Evolutionary conservation across 2,797 vertebrate species (phyloP).

Genomic region (Lagorchestes hirsutus): DNA sequence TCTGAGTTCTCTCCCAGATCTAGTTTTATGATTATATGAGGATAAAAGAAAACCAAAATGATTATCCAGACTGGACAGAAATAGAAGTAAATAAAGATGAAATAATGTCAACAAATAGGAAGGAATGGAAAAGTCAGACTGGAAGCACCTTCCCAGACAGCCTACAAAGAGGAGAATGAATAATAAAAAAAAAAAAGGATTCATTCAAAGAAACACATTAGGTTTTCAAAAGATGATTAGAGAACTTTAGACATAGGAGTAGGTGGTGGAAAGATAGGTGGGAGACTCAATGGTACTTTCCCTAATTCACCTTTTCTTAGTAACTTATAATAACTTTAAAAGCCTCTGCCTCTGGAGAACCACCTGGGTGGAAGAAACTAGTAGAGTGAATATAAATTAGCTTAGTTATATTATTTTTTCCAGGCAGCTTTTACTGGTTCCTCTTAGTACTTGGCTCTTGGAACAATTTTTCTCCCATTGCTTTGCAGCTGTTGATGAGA

Average conservation of each 20-base stretch:
- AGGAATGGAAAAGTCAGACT: not conserved
- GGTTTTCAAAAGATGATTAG: not conserved
- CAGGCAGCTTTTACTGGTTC: slow-evolving; percentile 40
- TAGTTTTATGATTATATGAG: not conserved
- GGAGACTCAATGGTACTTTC: not conserved
- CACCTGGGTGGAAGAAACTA: not conserved
- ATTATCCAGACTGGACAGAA: not conserved
- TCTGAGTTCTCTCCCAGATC: not conserved
- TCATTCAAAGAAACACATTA: not conserved
- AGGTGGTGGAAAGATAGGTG: not conserved
- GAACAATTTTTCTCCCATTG: slow-evolving; percentile 31
- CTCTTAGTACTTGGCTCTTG: slow-evolving; percentile 37
- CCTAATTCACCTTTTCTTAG: slow-evolving; percentile 7
- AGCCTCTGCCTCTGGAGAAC: slow-evolving; percentile 43
- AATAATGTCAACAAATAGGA: not conserved
- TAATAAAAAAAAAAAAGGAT: not conserved
- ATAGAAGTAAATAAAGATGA: not conserved
- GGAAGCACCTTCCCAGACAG: not conserved
- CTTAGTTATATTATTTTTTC: not conserved
- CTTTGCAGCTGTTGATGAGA: not conserved
- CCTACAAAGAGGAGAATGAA: not conserved
- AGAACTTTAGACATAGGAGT: not conserved
- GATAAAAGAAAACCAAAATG: not conserved
- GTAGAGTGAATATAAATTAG: not conserved
- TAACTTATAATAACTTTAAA: not conserved